Percentiles rank a stretch among this genome's conserved stretches.
Conservation (phyloP, 2,113 vertebrate species). For the human (Homo sapiens) region DNA sequence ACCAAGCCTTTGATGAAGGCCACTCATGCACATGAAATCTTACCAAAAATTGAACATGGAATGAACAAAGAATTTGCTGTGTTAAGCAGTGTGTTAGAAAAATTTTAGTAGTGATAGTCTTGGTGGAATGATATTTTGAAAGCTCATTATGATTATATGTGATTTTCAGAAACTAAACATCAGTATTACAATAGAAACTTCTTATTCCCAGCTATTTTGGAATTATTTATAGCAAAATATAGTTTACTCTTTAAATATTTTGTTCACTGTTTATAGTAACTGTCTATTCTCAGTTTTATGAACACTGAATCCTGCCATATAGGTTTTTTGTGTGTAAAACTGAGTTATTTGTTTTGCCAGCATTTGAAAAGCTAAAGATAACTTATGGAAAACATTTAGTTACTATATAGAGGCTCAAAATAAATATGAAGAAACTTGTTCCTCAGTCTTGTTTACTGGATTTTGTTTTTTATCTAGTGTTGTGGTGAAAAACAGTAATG, state of each 20-base stretch:
- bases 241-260: conserved; percentile 19
- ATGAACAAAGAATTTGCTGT: neutral
- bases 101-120: neutral
- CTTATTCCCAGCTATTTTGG: neutral
- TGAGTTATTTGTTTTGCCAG: conserved; percentile 36
- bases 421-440: neutral
- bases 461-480: neutral
- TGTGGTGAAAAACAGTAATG: neutral
- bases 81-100: neutral
- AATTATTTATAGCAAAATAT: neutral
- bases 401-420: neutral
- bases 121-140: neutral
- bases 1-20: neutral
- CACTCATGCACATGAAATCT: neutral
- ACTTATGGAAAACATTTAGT: neutral
- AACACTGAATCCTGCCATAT: neutral
- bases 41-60: neutral
- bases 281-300: neutral
- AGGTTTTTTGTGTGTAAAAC: neutral
- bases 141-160: neutral
- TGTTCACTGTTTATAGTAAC: neutral
- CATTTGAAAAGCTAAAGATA: conserved; percentile 11
- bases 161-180: conserved; percentile 7
- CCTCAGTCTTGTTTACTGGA: neutral
- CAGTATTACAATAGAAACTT: neutral